Base-by-base conservation (phyloP, 2,113 vertebrate genomes). In the Tretioscincus oriximinensis region DNA sequence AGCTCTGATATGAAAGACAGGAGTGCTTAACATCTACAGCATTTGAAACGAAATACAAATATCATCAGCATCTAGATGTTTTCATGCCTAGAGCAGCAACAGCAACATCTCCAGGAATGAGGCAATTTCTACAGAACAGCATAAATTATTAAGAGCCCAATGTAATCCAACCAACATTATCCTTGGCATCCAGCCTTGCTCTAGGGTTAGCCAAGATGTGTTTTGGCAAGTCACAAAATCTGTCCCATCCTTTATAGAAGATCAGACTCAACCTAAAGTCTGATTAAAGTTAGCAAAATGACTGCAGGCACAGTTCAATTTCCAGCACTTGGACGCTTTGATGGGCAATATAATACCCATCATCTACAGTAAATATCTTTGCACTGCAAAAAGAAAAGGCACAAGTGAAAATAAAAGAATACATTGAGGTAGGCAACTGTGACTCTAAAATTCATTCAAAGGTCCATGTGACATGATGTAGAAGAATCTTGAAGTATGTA, bases 341-440 rank as follows among this genome's bases (percentile, higher is more conserved):
- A 61, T 24, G 45, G 63, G n/a, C 28, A 70, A 31, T 11, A 21
- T 47, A 75, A 58, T 67, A 5, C 24, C 64, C 67, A 20, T 20
- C 16, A 68, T 61, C 26, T 28, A 26, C 22, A 70, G 63, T 49
- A 83, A 26, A 81, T 26, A 60, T 49, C 54, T 31, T 24, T 16
- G 12, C 24, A 14, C 45, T 29, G 35, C 20, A 63, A 28, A 67
- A 83, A 81, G 20, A 28, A 76, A 76, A 65, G 74, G 61, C 67
- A 41, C 51, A 70, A 6, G 9, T 21, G 66, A 76, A 64, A 76
- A 41, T 3, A 71, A 76, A 47, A 82, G 24, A 5, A 63, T 20
- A 84, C 79, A 72, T 16, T 89, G 92, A 93, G 92, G 92, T 92
- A 93, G 92, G 86, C 76, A 71, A 87, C 63, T 74, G 86, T 77